These are phyloP conservation scores for Drosophila lowei DNA, from an alignment of 1,140 invertebrate species.

Conservation along the genomic window DNA sequence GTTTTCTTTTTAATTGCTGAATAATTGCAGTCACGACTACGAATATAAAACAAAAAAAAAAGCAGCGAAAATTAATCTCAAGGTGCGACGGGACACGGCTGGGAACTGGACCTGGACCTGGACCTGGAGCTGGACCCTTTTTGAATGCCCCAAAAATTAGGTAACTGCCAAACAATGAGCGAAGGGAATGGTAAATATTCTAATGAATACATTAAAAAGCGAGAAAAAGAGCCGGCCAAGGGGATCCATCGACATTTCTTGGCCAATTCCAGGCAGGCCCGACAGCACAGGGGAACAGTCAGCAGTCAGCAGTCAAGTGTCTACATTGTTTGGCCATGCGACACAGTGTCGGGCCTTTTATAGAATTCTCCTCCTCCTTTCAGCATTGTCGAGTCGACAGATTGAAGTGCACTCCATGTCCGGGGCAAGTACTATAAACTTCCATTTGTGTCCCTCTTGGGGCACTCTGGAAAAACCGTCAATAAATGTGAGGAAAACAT, in stretches of 20 bases:
- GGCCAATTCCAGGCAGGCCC: background rate
- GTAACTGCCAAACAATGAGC: constrained; percentile 9
- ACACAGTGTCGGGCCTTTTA: constrained; percentile 5
- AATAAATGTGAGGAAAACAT: constrained; percentile 58
- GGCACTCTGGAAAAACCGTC: constrained; percentile 43
- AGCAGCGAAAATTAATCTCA: constrained; percentile 21
- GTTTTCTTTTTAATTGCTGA: constrained; percentile 75
- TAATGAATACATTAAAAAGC: constrained; percentile 16
- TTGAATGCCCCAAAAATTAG: constrained; percentile 19
- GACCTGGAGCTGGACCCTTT: constrained; percentile 4
- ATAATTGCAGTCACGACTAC: constrained; percentile 50
- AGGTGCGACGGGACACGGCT: background rate
- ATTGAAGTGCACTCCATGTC: constrained; percentile 33
- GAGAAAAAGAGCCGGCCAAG: background rate
- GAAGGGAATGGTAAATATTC: background rate
- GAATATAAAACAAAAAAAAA: background rate
- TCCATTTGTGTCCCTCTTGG: constrained; percentile 8
- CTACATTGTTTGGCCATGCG: constrained; percentile 45
- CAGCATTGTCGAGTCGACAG: constrained; percentile 28
- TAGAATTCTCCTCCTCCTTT: constrained; percentile 17
- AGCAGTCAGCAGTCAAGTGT: constrained; percentile 28
- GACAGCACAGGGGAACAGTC: background rate
- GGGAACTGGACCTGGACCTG: constrained; percentile 4
- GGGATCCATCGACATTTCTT: background rate
- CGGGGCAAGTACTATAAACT: constrained; percentile 18